Percentiles rank a stretch among this genome's conserved stretches.
Evolutionary conservation across 1,140 invertebrate species (phyloP).

Genomic region (Ylistrum balloti): DNA sequence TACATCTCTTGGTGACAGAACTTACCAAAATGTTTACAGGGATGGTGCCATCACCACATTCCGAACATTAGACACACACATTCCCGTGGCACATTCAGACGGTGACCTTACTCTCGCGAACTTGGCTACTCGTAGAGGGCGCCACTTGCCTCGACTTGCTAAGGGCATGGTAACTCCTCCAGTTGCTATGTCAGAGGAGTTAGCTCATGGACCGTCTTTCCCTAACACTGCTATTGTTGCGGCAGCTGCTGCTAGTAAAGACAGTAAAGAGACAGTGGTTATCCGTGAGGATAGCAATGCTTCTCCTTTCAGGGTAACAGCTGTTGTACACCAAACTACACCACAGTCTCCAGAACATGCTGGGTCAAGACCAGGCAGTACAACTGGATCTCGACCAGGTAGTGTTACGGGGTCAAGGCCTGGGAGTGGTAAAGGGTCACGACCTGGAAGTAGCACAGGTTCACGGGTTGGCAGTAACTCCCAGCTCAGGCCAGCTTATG

Average conservation of each 20-base stretch:
- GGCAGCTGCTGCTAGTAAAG: neutral
- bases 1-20: constrained; percentile 41
- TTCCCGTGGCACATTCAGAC: constrained; percentile 50
- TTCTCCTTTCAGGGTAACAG: neutral
- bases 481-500: neutral
- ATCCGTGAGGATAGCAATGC: neutral
- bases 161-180: constrained; percentile 33
- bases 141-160: neutral
- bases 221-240: neutral
- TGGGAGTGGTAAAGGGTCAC: neutral
- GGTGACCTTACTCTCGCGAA: constrained; percentile 48
- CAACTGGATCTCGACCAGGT: neutral
- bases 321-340: constrained; percentile 20
- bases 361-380: neutral
- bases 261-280: neutral
- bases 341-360: constrained; percentile 30
- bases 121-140: constrained; percentile 14
- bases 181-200: neutral
- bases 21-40: constrained; percentile 24
- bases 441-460: neutral
- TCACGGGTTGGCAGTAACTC: neutral
- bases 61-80: constrained; percentile 40
- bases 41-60: constrained; percentile 41
- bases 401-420: constrained; percentile 12
- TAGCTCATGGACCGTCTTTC: constrained; percentile 8